Evolutionary conservation across 2,888 invertebrate genomes (phyloP).

Genomic region (Dastarcus helophoroides): DNA sequence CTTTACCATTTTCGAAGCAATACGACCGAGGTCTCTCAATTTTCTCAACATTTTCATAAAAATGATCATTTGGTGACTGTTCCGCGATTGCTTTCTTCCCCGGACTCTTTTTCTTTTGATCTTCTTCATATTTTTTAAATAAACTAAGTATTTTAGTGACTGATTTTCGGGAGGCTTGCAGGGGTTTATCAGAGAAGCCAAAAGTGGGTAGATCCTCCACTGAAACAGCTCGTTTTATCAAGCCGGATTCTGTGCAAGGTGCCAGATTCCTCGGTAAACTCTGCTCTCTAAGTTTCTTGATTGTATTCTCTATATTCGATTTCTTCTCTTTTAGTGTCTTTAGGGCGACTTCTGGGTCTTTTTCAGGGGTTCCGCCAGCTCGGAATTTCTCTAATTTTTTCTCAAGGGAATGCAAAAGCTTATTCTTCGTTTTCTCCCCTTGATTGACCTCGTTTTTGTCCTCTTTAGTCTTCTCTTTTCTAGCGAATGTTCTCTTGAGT

Average conservation of each 20-base stretch:
- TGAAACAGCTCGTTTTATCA: conserved; percentile 61
- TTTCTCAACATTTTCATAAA: conserved; percentile 27
- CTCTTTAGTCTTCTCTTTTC: conserved; percentile 22
- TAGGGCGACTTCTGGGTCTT: conserved; percentile 24
- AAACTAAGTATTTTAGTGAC: conserved; percentile 67
- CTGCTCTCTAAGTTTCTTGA: conserved; percentile 51
- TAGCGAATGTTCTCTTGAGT: conserved; percentile 24
- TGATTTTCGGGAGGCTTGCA: conserved; percentile 50
- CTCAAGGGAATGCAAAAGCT: conserved; percentile 62
- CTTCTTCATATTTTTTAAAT: conserved; percentile 60
- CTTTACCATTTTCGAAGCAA: conserved; percentile 43
- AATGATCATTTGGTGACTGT: conserved; percentile 5
- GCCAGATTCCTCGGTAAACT: conserved; percentile 48
- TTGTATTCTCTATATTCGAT: conserved; percentile 43
- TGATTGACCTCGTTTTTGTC: conserved; percentile 27
- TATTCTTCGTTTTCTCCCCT: conserved; percentile 35
- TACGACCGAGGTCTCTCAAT: conserved; percentile 44
- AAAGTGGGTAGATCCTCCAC: conserved; percentile 52
- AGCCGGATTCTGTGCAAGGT: conserved; percentile 48
- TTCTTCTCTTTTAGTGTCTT: conserved; percentile 26
- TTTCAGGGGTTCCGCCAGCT: conserved; percentile 36
- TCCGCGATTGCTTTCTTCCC: conserved; percentile 21
- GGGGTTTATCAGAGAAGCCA: conserved; percentile 30
- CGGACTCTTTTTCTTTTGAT: conserved; percentile 21
- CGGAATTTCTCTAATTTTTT: conserved; percentile 63